A percentile compares a stretch with the other conserved stretches of the same genome.
Conservation (phyloP, 2,797 vertebrate genomes). For the Hemibagrus guttatus region DNA sequence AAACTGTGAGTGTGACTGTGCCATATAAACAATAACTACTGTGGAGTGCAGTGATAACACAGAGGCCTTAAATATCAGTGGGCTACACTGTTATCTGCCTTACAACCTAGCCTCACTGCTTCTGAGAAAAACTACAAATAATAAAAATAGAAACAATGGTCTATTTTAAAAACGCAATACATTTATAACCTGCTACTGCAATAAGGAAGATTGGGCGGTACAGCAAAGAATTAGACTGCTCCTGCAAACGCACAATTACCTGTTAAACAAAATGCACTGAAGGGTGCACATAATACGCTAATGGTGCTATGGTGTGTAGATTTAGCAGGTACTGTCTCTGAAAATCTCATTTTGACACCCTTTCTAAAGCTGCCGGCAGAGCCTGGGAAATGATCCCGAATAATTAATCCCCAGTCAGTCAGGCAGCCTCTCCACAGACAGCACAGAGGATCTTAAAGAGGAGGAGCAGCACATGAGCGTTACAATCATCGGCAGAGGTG, state of each 20-base stretch:
- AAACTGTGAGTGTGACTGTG: neutral
- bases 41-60: neutral
- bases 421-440: slow-evolving; percentile 69
- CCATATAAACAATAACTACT: neutral
- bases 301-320: slow-evolving; percentile 50
- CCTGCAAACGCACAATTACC: slow-evolving; percentile 29
- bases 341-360: slow-evolving; percentile 72
- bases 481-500: slow-evolving; percentile 77
- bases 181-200: neutral
- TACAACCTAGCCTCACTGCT: neutral
- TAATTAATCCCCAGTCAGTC: slow-evolving; percentile 82
- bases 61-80: slow-evolving; percentile 1
- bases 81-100: neutral
- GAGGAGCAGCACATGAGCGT: slow-evolving; percentile 68
- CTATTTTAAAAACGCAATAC: neutral
- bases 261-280: slow-evolving; percentile 36
- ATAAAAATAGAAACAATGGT: neutral
- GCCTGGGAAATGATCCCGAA: slow-evolving; percentile 77
- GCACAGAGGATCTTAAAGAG: slow-evolving; percentile 73
- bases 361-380: slow-evolving; percentile 73
- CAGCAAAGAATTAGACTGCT: neutral
- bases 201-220: neutral
- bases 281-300: slow-evolving; percentile 46
- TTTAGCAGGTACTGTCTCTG: slow-evolving; percentile 55
- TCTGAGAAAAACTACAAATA: neutral